phyloP scores from a whole-genome alignment of 2,888 invertebrate species.

The Drosophila falleni region DNA sequence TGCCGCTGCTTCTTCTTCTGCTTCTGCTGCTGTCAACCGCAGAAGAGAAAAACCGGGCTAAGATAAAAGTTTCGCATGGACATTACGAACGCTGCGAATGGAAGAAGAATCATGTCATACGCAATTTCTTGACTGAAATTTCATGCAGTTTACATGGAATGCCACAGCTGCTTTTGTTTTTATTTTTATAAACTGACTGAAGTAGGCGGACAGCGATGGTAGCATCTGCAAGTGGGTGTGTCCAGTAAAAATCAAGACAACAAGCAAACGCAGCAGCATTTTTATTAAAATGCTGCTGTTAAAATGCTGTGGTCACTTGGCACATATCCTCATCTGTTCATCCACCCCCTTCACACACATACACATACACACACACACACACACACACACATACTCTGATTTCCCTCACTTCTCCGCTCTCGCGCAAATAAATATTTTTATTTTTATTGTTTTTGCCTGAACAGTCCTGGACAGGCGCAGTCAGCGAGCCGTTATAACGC shows the following conservation, averaged over 20 bases:
- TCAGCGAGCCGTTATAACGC: constrained; percentile 58
- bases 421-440: constrained; percentile 70
- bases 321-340: constrained; percentile 8
- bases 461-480: constrained; percentile 44
- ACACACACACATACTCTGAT: neutral
- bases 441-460: constrained; percentile 67
- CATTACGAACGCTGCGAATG: constrained; percentile 26
- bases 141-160: constrained; percentile 46
- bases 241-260: constrained; percentile 53
- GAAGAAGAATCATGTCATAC: constrained; percentile 58
- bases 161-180: constrained; percentile 48
- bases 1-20: constrained; percentile 10
- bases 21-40: constrained; percentile 62
- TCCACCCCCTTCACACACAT: neutral
- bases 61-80: constrained; percentile 69
- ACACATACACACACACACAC: neutral
- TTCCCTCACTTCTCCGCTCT: constrained; percentile 19
- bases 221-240: constrained; percentile 59
- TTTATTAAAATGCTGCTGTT: constrained; percentile 71
- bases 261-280: constrained; percentile 45
- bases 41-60: constrained; percentile 52
- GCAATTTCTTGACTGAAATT: constrained; percentile 58
- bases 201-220: constrained; percentile 25
- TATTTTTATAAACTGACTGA: constrained; percentile 38
- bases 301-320: constrained; percentile 71